These are phyloP conservation scores for Eleutherodactylus coqui DNA, from an alignment of 2,797 vertebrate species.

Conservation along the genomic window DNA sequence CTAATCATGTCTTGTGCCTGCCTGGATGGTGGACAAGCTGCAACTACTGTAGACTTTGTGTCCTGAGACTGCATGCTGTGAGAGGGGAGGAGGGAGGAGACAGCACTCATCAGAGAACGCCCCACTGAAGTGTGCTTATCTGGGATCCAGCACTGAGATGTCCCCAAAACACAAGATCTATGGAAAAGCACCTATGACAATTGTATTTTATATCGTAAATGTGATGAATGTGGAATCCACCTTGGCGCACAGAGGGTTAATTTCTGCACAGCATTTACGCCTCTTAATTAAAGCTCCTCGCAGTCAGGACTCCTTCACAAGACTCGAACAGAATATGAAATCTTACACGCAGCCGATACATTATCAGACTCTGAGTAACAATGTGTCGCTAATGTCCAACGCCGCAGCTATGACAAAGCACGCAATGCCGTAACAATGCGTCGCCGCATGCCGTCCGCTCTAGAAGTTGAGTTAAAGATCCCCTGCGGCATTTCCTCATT, in stretches of 20 bases:
- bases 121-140: too few relatives aligned
- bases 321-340: not conserved
- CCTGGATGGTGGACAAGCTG: too few relatives aligned
- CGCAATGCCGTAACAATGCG: not conserved
- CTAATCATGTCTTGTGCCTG: too few relatives aligned
- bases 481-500: conserved; percentile 20
- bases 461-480: conserved; percentile 40
- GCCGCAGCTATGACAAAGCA: conserved; percentile 4
- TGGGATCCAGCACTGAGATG: too few relatives aligned
- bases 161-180: too few relatives aligned
- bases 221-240: not conserved
- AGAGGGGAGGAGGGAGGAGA: not conserved
- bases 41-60: not conserved
- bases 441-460: not conserved
- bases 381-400: conserved; percentile 7
- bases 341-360: not conserved
- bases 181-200: too few relatives aligned
- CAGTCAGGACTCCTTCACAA: not conserved
- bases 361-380: conserved; percentile 35
- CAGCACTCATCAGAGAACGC: not conserved
- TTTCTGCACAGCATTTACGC: not conserved
- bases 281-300: not conserved
- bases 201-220: too few relatives aligned
- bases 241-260: not conserved
- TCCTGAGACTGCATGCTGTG: not conserved